Conservation (phyloP, 2,797 vertebrate genomes). For the Centroberyx gerrardi region DNA sequence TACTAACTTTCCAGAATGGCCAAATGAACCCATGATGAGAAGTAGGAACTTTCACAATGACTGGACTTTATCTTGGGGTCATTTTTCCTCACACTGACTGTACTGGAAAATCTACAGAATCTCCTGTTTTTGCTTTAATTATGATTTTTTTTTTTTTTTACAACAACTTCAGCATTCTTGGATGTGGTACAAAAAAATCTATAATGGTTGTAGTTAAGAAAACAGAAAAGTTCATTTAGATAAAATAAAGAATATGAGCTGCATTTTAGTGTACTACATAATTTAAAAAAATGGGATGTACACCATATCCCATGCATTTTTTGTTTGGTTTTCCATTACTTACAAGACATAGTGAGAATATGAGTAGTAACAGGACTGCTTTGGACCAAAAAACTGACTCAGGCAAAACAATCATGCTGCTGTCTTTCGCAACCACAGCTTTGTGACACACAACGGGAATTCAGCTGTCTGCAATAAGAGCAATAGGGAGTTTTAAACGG, state of each 20-base stretch:
- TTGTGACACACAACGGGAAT: slow-evolving; percentile 6
- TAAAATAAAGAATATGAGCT: not conserved
- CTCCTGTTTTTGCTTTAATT: too few relatives aligned
- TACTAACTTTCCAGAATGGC: slow-evolving; percentile 70
- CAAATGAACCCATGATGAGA: slow-evolving; percentile 38
- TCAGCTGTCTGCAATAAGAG: not conserved
- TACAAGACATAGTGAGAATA: too few relatives aligned
- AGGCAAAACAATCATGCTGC: not conserved
- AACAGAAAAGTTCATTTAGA: not conserved
- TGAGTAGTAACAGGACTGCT: too few relatives aligned
- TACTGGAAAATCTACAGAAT: not conserved
- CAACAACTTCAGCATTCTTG: not conserved
- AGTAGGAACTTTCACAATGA: slow-evolving; percentile 77
- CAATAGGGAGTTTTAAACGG: slow-evolving; percentile 35
- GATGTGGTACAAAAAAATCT: not conserved
- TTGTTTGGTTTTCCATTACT: too few relatives aligned
- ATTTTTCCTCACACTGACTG: not conserved
- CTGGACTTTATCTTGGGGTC: not conserved
- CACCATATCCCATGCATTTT: too few relatives aligned
- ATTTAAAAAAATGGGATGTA: not conserved
- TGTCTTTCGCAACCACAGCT: slow-evolving; percentile 23
- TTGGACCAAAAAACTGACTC: not conserved
- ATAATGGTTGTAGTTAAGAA: not conserved
- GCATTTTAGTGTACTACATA: not conserved
- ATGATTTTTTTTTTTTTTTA: too few relatives aligned